Evolutionary conservation across 2,797 vertebrate genomes (phyloP).

Genomic region (Pseudomugil gertrudae): DNA sequence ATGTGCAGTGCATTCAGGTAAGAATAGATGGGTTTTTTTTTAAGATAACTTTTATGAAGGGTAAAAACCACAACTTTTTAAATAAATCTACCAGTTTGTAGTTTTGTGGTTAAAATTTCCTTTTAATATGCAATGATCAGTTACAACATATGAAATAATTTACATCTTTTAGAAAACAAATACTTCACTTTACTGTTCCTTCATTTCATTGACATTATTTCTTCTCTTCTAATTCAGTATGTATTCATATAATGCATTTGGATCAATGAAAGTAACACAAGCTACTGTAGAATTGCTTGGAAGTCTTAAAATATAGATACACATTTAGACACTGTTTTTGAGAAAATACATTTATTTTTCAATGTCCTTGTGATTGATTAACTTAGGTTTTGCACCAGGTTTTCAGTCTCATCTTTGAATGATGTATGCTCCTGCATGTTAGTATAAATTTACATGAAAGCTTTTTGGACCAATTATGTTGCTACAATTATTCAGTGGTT

Average conservation of each 20-base stretch:
- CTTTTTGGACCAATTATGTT: too few species aligned
- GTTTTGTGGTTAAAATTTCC: background rate
- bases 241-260: background rate
- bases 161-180: background rate
- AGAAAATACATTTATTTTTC: too few species aligned
- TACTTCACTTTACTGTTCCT: background rate
- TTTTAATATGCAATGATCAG: background rate
- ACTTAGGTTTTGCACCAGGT: too few species aligned
- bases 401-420: too few species aligned
- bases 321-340: too few species aligned
- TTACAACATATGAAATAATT: background rate
- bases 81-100: background rate
- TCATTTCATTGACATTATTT: background rate
- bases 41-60: background rate
- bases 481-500: too few species aligned
- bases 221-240: background rate
- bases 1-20: slow-evolving; percentile 2
- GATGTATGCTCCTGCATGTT: too few species aligned
- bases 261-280: background rate
- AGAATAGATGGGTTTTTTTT: background rate
- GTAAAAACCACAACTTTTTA: background rate
- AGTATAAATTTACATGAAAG: too few species aligned
- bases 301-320: too few species aligned
- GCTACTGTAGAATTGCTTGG: too few species aligned
- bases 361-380: too few species aligned